phyloP scores from a whole-genome alignment of 2,113 vertebrate genomes.

The Lonchura striata region DNA sequence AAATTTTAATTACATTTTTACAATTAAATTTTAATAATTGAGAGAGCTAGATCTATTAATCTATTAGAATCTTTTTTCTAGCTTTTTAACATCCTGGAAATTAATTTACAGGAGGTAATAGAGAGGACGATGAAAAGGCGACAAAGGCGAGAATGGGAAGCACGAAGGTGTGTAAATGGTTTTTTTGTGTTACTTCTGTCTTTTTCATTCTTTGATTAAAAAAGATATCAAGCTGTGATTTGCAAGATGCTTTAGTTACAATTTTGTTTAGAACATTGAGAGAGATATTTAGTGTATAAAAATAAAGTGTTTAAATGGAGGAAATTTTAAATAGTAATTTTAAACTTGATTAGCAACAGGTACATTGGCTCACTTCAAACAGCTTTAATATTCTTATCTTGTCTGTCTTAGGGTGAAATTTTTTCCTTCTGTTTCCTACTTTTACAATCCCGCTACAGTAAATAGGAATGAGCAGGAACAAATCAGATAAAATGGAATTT shows the following conservation, averaged over 20 bases:
- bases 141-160: constrained; percentile 88
- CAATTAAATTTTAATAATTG: not conserved
- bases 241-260: not conserved
- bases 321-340: not conserved
- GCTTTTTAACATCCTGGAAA: not conserved
- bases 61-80: not conserved
- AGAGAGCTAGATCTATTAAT: not conserved
- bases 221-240: not conserved
- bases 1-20: not conserved
- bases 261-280: not conserved
- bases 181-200: not conserved
- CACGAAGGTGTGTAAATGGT: constrained; percentile 76
- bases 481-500: not conserved
- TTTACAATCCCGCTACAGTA: not conserved
- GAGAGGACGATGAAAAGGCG: constrained; percentile 86
- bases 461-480: not conserved
- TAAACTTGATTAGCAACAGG: not conserved
- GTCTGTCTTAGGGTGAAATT: not conserved
- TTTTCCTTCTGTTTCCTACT: not conserved
- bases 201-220: not conserved
- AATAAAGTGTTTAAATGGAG: not conserved
- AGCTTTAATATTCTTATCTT: not conserved
- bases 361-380: not conserved
- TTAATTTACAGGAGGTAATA: constrained; percentile 78
- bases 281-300: not conserved